Evolutionary conservation across 2,888 invertebrate species (phyloP).

Genomic region (Agonopterix arenella): DNA sequence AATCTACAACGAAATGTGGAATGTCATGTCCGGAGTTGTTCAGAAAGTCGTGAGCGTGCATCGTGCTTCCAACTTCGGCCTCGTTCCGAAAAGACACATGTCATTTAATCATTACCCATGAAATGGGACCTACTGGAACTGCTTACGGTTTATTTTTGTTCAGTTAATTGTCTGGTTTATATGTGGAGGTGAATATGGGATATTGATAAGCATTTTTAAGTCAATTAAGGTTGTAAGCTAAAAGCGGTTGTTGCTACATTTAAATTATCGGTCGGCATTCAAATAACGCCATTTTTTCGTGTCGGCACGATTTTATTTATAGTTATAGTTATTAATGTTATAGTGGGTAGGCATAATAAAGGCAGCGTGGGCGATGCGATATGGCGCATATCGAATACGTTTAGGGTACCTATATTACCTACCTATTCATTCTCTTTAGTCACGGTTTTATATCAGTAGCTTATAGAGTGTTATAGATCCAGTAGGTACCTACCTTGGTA

Average conservation of each 20-base stretch:
- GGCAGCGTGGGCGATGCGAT: conserved; percentile 51
- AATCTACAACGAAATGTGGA: conserved; percentile 77
- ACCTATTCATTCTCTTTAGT: conserved; percentile 41
- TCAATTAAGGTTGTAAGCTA: conserved; percentile 78
- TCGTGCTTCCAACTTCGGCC: conserved; percentile 65
- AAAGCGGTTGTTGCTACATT: conserved; percentile 77
- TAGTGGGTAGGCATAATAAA: conserved; percentile 44
- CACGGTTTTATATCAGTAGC: conserved; percentile 29
- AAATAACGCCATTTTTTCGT: conserved; percentile 76
- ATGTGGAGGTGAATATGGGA: conserved; percentile 30
- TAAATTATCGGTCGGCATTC: conserved; percentile 76
- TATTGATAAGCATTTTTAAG: conserved; percentile 77
- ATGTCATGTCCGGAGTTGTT: conserved; percentile 77
- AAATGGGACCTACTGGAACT: conserved; percentile 28
- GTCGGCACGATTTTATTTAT: conserved; percentile 75
- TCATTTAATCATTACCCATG: conserved; percentile 13
- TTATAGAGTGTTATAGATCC: too few relatives aligned
- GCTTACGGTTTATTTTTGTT: conserved; percentile 32
- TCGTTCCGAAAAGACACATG: conserved; percentile 46
- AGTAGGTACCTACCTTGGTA: too few relatives aligned
- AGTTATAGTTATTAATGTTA: conserved; percentile 50
- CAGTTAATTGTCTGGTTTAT: conserved; percentile 15
- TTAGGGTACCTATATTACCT: conserved; percentile 23
- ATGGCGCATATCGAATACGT: conserved; percentile 31
- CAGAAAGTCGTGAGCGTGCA: conserved; percentile 77